Percentiles rank a stretch among this genome's conserved stretches.
Evolutionary conservation across 1,140 invertebrate species (phyloP).

Genomic region (Macrosteles quadrilineatus): DNA sequence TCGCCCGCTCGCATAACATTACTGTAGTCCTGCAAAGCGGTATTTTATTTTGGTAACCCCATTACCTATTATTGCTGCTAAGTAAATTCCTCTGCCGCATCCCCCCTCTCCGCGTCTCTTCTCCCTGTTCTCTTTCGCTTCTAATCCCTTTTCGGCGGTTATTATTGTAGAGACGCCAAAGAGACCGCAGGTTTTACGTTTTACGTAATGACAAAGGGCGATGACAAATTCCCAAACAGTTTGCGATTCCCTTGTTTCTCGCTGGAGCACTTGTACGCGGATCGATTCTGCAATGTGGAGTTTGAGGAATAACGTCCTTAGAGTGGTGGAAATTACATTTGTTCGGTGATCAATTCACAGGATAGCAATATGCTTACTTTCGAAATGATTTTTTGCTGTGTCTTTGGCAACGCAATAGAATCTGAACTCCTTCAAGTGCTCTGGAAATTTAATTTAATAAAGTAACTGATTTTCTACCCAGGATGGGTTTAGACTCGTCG

Average conservation of each 20-base stretch:
- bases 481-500: no score
- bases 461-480: no score
- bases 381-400: no score
- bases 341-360: no score
- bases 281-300: no score
- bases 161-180: neutral
- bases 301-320: no score
- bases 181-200: neutral
- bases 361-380: no score
- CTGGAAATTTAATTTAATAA: no score
- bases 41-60: slow-evolving; percentile 25
- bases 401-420: no score
- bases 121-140: neutral
- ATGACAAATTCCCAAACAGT: neutral
- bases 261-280: no score
- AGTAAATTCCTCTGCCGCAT: slow-evolving; percentile 13
- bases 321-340: no score
- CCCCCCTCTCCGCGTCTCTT: neutral
- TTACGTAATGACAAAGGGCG: neutral
- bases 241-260: neutral
- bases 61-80: slow-evolving; percentile 17
- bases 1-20: neutral
- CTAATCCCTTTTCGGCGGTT: neutral
- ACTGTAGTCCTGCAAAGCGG: neutral
- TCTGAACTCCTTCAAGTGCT: no score